Evolutionary conservation across 2,113 vertebrate species (phyloP).

Genomic region (Mesoclemmys tuberculata): DNA sequence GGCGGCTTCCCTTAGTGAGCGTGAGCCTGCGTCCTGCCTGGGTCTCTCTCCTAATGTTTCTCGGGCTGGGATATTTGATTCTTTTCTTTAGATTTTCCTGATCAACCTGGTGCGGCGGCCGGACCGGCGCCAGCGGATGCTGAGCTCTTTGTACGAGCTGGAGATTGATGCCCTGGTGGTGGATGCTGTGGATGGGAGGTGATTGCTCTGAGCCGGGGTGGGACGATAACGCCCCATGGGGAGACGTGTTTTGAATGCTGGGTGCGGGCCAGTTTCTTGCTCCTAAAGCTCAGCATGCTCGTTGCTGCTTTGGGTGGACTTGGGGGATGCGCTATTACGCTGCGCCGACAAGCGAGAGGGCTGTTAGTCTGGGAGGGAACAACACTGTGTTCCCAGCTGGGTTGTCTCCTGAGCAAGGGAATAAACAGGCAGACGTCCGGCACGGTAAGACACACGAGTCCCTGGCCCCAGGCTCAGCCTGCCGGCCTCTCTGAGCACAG

Average conservation of each 20-base stretch:
- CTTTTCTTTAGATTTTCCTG: constrained; percentile 87
- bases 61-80: background rate
- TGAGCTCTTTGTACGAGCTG: constrained; percentile 89
- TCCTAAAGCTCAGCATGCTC: background rate
- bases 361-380: background rate
- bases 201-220: background rate
- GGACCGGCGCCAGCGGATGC: constrained; percentile 89
- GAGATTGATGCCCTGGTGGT: constrained; percentile 87
- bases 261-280: background rate
- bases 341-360: background rate
- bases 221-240: background rate
- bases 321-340: background rate
- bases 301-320: background rate
- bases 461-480: background rate
- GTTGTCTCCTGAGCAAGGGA: background rate
- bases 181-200: constrained; percentile 93
- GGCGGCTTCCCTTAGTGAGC: background rate
- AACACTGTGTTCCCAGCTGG: background rate
- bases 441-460: background rate
- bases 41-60: background rate
- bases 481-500: background rate
- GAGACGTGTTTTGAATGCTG: background rate
- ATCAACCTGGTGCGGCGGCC: constrained; percentile 91
- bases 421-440: background rate
- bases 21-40: rapidly evolving